Conservation (phyloP, 1,140 invertebrate species). For the Drosophila gunungcola region DNA sequence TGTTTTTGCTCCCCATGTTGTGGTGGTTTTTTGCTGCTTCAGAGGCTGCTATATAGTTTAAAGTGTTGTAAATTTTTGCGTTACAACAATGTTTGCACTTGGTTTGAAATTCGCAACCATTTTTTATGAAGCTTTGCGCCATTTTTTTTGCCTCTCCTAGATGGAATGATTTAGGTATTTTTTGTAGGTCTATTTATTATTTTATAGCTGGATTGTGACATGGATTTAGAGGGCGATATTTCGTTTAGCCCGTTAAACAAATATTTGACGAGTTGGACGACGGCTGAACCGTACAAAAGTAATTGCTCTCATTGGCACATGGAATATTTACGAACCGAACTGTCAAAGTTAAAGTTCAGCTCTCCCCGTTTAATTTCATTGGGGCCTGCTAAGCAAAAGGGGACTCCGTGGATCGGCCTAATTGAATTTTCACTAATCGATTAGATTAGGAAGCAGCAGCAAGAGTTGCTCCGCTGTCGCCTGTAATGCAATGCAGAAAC, state of each 20-base stretch:
- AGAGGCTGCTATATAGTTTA: slow-evolving; percentile 43
- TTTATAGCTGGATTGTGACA: slow-evolving; percentile 59
- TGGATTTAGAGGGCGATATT: slow-evolving; percentile 72
- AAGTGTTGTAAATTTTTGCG: slow-evolving; percentile 78
- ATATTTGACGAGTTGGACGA: slow-evolving; percentile 59
- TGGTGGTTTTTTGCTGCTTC: slow-evolving; percentile 35
- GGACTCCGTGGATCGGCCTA: slow-evolving; percentile 59
- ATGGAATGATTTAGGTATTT: slow-evolving; percentile 14
- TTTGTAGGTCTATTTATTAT: slow-evolving; percentile 61
- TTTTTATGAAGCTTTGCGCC: slow-evolving; percentile 50
- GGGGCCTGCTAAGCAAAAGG: slow-evolving; percentile 16
- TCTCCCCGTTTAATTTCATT: slow-evolving; percentile 71
- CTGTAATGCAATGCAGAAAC: slow-evolving; percentile 71
- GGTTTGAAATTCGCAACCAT: slow-evolving; percentile 67
- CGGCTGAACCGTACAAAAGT: slow-evolving; percentile 8
- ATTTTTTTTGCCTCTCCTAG: slow-evolving; percentile 3
- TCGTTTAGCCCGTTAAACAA: slow-evolving; percentile 64
- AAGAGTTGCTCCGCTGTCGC: slow-evolving; percentile 31
- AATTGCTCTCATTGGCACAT: slow-evolving; percentile 24
- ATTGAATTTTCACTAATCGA: slow-evolving; percentile 79
- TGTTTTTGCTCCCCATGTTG: slow-evolving; percentile 38
- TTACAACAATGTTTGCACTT: slow-evolving; percentile 71
- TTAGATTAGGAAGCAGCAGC: slow-evolving; percentile 71
- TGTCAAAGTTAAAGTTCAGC: slow-evolving; percentile 39
- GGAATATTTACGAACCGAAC: slow-evolving; percentile 33